These are phyloP conservation scores for Orchesella cincta DNA, from an alignment of 1,140 invertebrate genomes.

Conservation along the genomic window DNA sequence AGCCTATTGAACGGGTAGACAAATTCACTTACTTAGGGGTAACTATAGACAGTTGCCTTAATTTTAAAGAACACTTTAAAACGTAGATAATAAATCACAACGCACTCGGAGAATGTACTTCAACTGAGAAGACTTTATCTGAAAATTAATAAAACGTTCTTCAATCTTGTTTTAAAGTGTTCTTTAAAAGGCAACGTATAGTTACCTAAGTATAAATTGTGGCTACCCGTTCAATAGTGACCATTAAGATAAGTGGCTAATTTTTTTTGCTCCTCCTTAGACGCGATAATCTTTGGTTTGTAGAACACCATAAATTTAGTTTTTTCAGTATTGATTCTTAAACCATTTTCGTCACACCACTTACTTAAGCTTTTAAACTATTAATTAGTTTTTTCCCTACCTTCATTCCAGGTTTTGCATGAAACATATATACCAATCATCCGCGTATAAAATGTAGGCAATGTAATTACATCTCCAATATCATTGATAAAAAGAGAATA, in stretches of 20 bases:
- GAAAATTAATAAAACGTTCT: too few relatives aligned
- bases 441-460: too few relatives aligned
- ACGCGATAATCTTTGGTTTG: neutral
- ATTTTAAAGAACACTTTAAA: neutral
- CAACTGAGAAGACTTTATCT: neutral
- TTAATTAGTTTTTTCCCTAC: neutral
- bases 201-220: too few relatives aligned
- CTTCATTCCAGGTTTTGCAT: neutral
- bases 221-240: too few relatives aligned
- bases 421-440: neutral
- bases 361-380: neutral
- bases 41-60: neutral
- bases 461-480: neutral
- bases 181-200: too few relatives aligned
- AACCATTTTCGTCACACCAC: neutral
- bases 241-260: too few relatives aligned
- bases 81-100: neutral
- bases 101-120: neutral
- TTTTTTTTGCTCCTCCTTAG: too few relatives aligned
- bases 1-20: constrained; percentile 1
- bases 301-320: constrained; percentile 1
- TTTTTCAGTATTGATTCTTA: neutral
- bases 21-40: constrained; percentile 21
- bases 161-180: too few relatives aligned
- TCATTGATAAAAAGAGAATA: neutral